Evolutionary conservation across 2,113 vertebrate species (phyloP).

Genomic region (Typhlomys cinereus): DNA sequence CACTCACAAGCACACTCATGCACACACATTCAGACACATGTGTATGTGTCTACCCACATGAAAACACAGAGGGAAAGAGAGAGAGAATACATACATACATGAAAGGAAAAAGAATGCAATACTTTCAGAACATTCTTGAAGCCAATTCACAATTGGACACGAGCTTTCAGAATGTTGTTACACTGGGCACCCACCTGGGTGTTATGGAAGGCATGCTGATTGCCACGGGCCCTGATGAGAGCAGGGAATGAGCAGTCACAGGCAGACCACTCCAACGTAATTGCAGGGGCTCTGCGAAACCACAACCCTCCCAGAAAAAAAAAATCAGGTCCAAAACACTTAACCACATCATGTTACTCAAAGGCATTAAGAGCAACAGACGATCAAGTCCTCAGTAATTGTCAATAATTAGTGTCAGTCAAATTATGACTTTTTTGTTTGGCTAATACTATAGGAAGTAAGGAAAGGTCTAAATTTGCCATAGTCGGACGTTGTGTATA

Average conservation of each 20-base stretch:
- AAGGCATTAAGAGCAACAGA: neutral
- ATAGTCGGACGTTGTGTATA: neutral
- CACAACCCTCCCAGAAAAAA: neutral
- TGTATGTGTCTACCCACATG: too few relatives aligned
- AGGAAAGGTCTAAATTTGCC: neutral
- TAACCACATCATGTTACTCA: neutral
- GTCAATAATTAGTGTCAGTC: neutral
- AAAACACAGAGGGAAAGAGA: too few relatives aligned
- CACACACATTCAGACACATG: too few relatives aligned
- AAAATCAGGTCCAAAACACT: neutral
- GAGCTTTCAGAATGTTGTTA: neutral
- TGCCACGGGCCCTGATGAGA: accelerated
- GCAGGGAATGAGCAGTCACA: neutral
- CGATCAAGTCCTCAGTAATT: neutral
- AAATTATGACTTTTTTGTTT: neutral
- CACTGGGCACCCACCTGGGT: neutral
- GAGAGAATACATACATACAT: too few relatives aligned
- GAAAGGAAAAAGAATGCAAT: neutral
- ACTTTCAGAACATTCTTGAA: neutral
- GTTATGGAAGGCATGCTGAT: accelerated
- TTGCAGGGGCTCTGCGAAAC: neutral
- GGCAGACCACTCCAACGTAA: neutral
- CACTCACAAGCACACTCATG: too few relatives aligned
- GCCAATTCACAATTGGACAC: neutral
- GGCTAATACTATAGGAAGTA: neutral